phyloP scores from a whole-genome alignment of 2,888 invertebrate genomes.

The Peribatodes rhomboidaria region DNA sequence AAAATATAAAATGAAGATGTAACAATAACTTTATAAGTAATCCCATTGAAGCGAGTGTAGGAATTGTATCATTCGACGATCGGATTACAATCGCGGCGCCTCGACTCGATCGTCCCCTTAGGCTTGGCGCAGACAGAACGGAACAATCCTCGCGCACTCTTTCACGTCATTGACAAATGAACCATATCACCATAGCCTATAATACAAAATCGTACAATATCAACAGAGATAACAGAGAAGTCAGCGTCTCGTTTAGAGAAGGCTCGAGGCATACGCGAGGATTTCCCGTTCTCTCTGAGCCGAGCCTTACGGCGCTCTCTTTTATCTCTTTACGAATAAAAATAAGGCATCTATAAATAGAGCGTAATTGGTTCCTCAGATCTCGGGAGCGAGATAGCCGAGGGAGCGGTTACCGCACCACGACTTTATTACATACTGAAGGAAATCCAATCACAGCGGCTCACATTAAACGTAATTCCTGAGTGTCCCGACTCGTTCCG shows the following conservation, averaged over 20 bases:
- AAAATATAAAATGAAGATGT: neutral
- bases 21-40: neutral
- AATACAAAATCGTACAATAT: no score
- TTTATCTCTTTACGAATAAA: constrained; percentile 13
- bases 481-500: constrained; percentile 25
- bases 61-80: neutral
- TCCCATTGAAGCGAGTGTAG: neutral
- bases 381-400: neutral
- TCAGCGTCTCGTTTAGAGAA: no score
- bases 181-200: no score
- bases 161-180: no score
- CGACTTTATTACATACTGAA: constrained; percentile 24
- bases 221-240: no score
- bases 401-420: neutral
- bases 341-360: constrained; percentile 23
- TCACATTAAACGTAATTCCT: constrained; percentile 37
- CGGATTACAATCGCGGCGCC: neutral
- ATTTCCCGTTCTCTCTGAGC: no score
- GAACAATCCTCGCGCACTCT: no score
- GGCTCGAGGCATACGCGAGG: no score
- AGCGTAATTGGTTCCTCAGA: constrained; percentile 19
- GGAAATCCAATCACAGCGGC: constrained; percentile 37
- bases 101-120: neutral
- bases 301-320: neutral
- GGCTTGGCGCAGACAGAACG: no score